Conservation (phyloP, 2,888 invertebrate genomes). For the Sycophila texana region DNA sequence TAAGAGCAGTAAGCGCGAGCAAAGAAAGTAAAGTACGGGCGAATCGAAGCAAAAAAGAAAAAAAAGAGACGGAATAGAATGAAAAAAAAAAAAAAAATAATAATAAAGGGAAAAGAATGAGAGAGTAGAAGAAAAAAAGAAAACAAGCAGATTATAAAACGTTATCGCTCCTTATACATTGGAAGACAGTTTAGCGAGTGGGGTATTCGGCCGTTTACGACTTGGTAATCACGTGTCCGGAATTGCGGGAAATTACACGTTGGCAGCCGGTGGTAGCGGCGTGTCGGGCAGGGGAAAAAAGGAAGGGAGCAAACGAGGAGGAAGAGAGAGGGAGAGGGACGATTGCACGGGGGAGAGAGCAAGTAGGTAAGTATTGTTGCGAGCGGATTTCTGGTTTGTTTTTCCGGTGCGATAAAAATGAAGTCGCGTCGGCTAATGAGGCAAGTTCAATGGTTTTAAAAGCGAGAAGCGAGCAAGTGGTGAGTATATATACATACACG, state of each 20-base stretch:
- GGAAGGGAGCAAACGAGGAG: constrained; percentile 11
- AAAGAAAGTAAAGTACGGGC: constrained; percentile 46
- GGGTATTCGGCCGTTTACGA: constrained; percentile 56
- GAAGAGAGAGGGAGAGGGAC: constrained; percentile 17
- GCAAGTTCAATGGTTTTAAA: not conserved
- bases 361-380: not conserved
- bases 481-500: not conserved
- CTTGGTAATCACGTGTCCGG: constrained; percentile 61
- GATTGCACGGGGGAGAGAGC: constrained; percentile 2
- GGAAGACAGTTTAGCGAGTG: constrained; percentile 48
- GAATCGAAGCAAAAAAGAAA: constrained; percentile 25
- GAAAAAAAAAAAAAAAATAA: no score
- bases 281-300: constrained; percentile 22
- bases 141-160: constrained; percentile 48
- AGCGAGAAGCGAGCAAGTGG: not conserved
- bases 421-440: constrained; percentile 1
- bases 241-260: constrained; percentile 61
- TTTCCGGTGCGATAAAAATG: constrained; percentile 27
- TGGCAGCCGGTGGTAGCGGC: constrained; percentile 35
- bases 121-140: not conserved
- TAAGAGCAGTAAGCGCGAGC: constrained; percentile 21
- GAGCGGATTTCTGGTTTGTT: constrained; percentile 22
- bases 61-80: constrained; percentile 18
- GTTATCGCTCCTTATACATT: constrained; percentile 41
- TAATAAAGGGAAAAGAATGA: constrained; percentile 2